Conservation (phyloP, 2,888 invertebrate genomes). For the Caenorhabditis sp. region DNA sequence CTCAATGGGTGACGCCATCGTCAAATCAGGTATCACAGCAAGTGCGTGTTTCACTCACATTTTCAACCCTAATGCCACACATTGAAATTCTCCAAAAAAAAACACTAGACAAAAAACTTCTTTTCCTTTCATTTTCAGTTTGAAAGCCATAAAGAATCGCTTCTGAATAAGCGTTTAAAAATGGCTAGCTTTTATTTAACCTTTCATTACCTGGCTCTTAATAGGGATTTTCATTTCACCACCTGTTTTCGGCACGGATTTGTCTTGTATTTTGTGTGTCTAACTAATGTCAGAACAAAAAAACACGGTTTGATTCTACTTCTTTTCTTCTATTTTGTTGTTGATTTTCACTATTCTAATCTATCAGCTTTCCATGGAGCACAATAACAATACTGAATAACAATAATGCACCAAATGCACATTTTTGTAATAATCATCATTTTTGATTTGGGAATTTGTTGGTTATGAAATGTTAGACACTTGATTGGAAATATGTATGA, state of each 20-base stretch:
- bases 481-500: too few species aligned
- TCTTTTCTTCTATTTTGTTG: constrained; percentile 11
- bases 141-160: background rate
- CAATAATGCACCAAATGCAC: background rate
- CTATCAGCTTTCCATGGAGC: background rate
- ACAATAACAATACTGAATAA: background rate
- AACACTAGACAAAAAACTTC: background rate
- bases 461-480: too few species aligned
- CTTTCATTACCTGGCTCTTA: background rate
- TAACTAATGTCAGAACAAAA: background rate
- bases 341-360: constrained; percentile 8
- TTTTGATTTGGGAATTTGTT: background rate
- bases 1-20: constrained; percentile 70
- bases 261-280: constrained; percentile 4
- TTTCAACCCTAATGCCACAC: constrained; percentile 8
- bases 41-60: constrained; percentile 51
- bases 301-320: background rate
- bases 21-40: constrained; percentile 66
- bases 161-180: background rate
- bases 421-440: background rate
- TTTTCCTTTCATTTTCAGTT: background rate
- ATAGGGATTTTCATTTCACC: background rate
- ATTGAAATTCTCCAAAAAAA: background rate
- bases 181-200: background rate
- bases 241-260: constrained; percentile 5